Conservation (phyloP, 2,888 invertebrate species). For the Hartigia nigra region DNA sequence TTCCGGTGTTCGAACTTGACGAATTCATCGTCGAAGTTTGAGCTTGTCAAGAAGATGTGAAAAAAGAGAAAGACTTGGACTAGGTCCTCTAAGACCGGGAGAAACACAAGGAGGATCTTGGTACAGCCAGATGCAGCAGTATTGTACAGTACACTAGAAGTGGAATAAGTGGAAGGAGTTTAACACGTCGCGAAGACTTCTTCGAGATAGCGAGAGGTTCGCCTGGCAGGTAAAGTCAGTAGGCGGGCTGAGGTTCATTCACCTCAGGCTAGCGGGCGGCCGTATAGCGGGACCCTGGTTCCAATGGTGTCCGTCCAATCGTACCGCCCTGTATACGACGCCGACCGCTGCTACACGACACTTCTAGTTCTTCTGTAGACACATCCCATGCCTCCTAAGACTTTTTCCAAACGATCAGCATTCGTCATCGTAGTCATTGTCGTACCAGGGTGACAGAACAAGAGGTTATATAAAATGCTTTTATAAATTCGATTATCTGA, state of each 20-base stretch:
- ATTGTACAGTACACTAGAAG: neutral
- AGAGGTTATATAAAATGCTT: neutral
- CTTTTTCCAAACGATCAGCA: neutral
- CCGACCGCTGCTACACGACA: neutral
- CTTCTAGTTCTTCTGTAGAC: neutral
- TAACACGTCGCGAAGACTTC: conserved; percentile 3
- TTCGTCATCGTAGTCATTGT: too few relatives aligned
- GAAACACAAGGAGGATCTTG: neutral
- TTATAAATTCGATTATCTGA: neutral
- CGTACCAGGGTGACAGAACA: too few relatives aligned
- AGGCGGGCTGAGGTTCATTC: conserved; percentile 64
- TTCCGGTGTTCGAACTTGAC: neutral
- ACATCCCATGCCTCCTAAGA: neutral
- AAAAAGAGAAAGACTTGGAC: neutral
- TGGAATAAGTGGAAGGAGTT: neutral
- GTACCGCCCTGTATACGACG: conserved; percentile 34
- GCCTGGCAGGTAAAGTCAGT: conserved; percentile 62
- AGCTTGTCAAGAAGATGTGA: neutral
- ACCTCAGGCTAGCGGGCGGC: conserved; percentile 64
- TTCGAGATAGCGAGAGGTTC: conserved; percentile 40
- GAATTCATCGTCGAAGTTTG: neutral
- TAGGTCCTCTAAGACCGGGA: neutral
- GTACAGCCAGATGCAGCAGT: neutral
- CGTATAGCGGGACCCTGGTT: conserved; percentile 66
- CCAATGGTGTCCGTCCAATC: conserved; percentile 57